Evolutionary conservation across 2,113 vertebrate species (phyloP).

Genomic region (Elaphurus davidianus): DNA sequence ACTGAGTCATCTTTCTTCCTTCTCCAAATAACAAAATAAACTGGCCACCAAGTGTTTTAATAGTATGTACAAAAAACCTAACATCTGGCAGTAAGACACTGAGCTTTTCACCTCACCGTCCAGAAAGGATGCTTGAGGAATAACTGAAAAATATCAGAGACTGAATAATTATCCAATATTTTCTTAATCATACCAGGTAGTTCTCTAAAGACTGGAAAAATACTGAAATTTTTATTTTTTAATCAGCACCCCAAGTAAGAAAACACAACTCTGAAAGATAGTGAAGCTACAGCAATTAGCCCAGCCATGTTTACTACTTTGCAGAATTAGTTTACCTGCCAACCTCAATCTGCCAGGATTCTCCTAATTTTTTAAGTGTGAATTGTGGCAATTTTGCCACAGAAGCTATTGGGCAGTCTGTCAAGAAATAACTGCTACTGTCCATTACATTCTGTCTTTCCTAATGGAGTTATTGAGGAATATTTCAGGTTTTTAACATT

Average conservation of each 20-base stretch:
- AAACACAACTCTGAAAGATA: background rate
- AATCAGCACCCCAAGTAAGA: background rate
- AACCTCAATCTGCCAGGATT: background rate
- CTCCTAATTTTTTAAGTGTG: conserved; percentile 8
- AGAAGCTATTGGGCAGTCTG: conserved; percentile 15
- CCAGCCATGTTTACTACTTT: conserved; percentile 21
- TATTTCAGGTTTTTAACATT: conserved; percentile 59
- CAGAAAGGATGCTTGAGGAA: conserved; percentile 6
- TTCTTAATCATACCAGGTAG: conserved; percentile 11
- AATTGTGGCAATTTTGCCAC: conserved; percentile 27
- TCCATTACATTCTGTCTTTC: conserved; percentile 40
- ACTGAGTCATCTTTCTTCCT: conserved; percentile 23
- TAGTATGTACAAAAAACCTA: conserved; percentile 10
- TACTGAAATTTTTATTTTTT: conserved; percentile 10
- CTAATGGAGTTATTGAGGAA: conserved; percentile 44
- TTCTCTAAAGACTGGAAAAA: background rate
- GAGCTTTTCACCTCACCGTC: conserved; percentile 15
- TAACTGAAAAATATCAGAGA: conserved; percentile 34
- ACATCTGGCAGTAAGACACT: conserved; percentile 8
- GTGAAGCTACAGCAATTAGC: conserved; percentile 22
- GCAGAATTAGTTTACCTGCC: conserved; percentile 41
- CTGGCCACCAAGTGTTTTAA: background rate
- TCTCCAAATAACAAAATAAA: conserved; percentile 45
- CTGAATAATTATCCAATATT: conserved; percentile 23
- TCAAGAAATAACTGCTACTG: conserved; percentile 36